Conservation (phyloP, 2,797 vertebrate genomes). For the Chelmon rostratus region DNA sequence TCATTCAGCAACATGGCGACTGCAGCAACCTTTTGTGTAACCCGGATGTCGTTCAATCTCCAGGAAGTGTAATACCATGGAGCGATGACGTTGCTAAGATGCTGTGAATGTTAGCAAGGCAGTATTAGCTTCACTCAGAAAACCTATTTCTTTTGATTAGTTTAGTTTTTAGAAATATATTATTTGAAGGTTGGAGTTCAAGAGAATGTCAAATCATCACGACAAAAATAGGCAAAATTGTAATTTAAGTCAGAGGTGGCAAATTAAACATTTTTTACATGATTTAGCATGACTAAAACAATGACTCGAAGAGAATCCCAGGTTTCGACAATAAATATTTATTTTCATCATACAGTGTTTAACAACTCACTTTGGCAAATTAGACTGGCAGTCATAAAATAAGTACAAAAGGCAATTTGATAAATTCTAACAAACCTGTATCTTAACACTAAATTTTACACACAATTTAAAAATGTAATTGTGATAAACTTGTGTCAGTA, state of each 20-base stretch:
- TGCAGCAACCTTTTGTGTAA: slow-evolving; percentile 70
- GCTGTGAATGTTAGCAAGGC: neutral
- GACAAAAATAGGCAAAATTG: neutral
- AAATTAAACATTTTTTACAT: neutral
- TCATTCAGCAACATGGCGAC: slow-evolving; percentile 86
- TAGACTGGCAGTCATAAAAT: slow-evolving; percentile 37
- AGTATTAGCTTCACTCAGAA: neutral
- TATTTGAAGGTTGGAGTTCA: neutral
- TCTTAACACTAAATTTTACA: slow-evolving; percentile 28
- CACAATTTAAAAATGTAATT: slow-evolving; percentile 27
- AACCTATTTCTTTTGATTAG: neutral
- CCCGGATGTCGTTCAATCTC: slow-evolving; percentile 78
- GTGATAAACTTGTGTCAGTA: slow-evolving; percentile 13
- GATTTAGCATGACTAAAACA: neutral
- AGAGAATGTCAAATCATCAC: neutral
- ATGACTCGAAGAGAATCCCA: neutral
- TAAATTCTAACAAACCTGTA: slow-evolving; percentile 35
- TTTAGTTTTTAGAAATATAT: neutral
- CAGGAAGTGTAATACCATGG: slow-evolving; percentile 34
- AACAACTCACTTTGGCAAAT: slow-evolving; percentile 62
- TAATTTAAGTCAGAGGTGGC: neutral
- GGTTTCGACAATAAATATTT: slow-evolving; percentile 69
- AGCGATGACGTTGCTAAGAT: neutral
- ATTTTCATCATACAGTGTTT: slow-evolving; percentile 54
- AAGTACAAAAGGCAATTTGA: slow-evolving; percentile 63